Percentiles rank a stretch among this genome's conserved stretches.
These are phyloP conservation scores for Popillia japonica DNA, from an alignment of 1,140 invertebrate species.

Conservation along the genomic window DNA sequence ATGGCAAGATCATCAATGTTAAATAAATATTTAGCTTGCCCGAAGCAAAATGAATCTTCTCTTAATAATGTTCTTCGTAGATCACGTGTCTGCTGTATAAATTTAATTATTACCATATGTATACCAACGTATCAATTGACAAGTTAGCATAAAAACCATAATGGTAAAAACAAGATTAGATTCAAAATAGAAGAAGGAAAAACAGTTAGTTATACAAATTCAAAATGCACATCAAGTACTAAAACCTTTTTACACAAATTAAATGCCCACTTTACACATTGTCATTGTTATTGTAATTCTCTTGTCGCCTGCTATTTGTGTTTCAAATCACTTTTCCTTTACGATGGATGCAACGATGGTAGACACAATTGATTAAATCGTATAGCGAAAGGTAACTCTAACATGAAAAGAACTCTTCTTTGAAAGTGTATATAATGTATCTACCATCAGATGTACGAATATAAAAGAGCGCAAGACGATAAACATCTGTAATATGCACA, in stretches of 20 bases:
- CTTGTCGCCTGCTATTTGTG: conserved; percentile 17
- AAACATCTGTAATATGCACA: background rate
- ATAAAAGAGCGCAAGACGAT: background rate
- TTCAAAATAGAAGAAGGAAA: background rate
- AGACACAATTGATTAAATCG: background rate
- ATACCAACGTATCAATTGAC: too few species aligned
- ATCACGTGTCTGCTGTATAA: background rate
- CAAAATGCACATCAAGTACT: background rate
- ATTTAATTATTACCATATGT: too few species aligned
- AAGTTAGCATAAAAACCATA: too few species aligned
- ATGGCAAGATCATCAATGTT: too few species aligned
- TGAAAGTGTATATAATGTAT: background rate
- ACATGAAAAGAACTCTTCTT: background rate
- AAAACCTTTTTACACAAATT: conserved; percentile 24
- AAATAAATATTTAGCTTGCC: too few species aligned
- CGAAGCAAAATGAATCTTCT: too few species aligned
- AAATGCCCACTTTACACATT: conserved; percentile 26
- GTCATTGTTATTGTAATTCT: conserved; percentile 10
- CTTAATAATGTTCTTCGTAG: background rate
- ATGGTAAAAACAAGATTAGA: background rate
- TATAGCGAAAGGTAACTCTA: background rate
- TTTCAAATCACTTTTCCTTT: conserved; percentile 30
- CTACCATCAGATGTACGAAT: background rate
- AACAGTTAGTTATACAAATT: background rate
- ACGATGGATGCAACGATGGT: background rate